Evolutionary conservation across 2,888 invertebrate species (phyloP).

Genomic region (Heliconius erato): DNA sequence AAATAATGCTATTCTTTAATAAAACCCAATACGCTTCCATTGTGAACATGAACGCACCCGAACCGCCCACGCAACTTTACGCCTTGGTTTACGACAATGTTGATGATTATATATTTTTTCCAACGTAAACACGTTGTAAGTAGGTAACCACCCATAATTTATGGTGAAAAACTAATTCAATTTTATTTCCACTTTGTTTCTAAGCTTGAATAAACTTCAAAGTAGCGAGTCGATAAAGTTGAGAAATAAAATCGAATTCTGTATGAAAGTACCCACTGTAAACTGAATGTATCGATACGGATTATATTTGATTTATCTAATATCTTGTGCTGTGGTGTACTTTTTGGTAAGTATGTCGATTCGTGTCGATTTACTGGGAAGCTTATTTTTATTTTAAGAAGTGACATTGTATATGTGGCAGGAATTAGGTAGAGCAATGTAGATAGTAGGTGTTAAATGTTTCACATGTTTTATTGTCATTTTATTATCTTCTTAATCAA

Average conservation of each 20-base stretch:
- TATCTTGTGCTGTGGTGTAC: slow-evolving; percentile 6
- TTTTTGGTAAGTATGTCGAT: slow-evolving; percentile 11
- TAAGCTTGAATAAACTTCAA: slow-evolving; percentile 52
- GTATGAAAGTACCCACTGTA: slow-evolving; percentile 34
- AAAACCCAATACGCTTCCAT: slow-evolving; percentile 23
- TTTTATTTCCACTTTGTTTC: slow-evolving; percentile 51
- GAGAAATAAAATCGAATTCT: slow-evolving; percentile 44
- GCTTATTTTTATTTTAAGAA: neutral
- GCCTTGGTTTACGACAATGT: slow-evolving; percentile 48
- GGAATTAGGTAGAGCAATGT: neutral
- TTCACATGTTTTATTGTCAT: neutral
- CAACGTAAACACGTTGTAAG: slow-evolving; percentile 50
- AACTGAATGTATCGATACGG: slow-evolving; percentile 63
- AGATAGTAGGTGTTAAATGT: neutral
- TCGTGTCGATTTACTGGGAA: neutral
- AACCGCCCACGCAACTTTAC: slow-evolving; percentile 51
- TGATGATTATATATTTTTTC: slow-evolving; percentile 50
- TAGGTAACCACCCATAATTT: slow-evolving; percentile 49
- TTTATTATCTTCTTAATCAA: neutral
- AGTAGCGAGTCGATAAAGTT: slow-evolving; percentile 45
- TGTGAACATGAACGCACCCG: slow-evolving; percentile 27
- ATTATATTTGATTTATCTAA: slow-evolving; percentile 54
- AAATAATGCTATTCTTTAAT: neutral
- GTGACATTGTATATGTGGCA: neutral
- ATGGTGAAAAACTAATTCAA: slow-evolving; percentile 47